These are phyloP conservation scores for Rhagium mordax DNA, from an alignment of 2,888 invertebrate genomes.

Conservation along the genomic window DNA sequence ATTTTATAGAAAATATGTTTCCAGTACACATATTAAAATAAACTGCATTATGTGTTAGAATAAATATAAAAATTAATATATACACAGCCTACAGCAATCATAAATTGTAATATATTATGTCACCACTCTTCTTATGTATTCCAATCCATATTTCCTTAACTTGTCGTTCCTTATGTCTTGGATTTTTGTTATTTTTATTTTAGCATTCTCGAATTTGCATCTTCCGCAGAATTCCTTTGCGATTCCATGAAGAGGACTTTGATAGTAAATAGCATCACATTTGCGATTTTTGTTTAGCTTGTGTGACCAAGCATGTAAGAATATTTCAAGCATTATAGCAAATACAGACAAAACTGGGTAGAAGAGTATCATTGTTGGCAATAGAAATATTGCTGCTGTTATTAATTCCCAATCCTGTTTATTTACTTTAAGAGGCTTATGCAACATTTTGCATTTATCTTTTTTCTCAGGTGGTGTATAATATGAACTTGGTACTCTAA, in stretches of 20 bases:
- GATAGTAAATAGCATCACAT: constrained; percentile 76
- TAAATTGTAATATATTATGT: constrained; percentile 49
- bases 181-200: constrained; percentile 77
- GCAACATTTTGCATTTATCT: constrained; percentile 4
- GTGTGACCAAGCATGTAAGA: constrained; percentile 80
- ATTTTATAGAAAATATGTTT: constrained; percentile 5
- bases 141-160: constrained; percentile 61
- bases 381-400: constrained; percentile 71
- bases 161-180: constrained; percentile 75
- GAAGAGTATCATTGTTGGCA: constrained; percentile 76
- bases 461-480: constrained; percentile 39
- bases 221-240: constrained; percentile 80
- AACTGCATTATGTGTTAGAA: neutral
- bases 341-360: constrained; percentile 72
- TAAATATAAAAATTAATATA: constrained; percentile 22
- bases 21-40: neutral
- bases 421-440: constrained; percentile 34
- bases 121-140: constrained; percentile 63
- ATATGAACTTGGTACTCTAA: constrained; percentile 58
- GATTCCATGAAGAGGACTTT: constrained; percentile 80
- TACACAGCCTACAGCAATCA: neutral
- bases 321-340: constrained; percentile 74
- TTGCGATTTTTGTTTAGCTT: constrained; percentile 77
- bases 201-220: constrained; percentile 77
- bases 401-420: constrained; percentile 49